Evolutionary conservation across 2,888 invertebrate species (phyloP).

Genomic region (Folsomia candida): DNA sequence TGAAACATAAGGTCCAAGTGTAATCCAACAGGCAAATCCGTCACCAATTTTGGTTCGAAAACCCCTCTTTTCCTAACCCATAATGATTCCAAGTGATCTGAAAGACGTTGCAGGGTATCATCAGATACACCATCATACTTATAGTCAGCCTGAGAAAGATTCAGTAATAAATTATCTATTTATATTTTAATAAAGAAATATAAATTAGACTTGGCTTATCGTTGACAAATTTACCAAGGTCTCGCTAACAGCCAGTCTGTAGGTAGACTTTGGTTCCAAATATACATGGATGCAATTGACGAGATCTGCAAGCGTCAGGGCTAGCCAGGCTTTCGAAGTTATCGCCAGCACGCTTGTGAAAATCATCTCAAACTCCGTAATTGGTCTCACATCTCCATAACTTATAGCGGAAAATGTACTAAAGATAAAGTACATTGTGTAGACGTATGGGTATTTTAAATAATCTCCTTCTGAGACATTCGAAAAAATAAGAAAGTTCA

Average conservation of each 20-base stretch:
- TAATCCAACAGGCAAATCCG: background rate
- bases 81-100: background rate
- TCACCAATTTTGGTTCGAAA: background rate
- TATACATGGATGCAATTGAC: background rate
- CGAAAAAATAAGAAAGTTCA: too few species aligned
- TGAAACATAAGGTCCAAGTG: background rate
- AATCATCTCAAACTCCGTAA: background rate
- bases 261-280: background rate
- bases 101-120: background rate
- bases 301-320: background rate
- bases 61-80: background rate
- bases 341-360: background rate
- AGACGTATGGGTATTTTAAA: background rate
- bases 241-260: background rate
- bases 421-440: background rate
- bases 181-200: background rate
- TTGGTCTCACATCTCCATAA: background rate
- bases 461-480: background rate
- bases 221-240: background rate
- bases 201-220: too few species aligned
- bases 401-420: background rate
- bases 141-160: background rate
- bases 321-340: background rate
- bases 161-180: too few species aligned
- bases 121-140: background rate